Conservation (phyloP, 2,888 invertebrate species). For the Drosophila ezoana region DNA sequence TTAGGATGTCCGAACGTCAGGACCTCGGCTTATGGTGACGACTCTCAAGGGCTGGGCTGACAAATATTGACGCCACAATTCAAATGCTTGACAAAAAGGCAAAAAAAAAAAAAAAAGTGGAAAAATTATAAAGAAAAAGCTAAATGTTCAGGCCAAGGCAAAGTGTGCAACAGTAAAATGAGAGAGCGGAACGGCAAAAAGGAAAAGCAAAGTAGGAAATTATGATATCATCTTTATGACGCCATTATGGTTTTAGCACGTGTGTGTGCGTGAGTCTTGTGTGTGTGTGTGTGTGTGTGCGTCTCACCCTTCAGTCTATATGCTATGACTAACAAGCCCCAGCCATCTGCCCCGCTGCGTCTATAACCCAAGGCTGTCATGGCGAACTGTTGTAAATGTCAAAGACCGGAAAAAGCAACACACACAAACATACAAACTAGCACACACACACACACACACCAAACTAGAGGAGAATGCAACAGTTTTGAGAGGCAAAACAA, state of each 20-base stretch:
- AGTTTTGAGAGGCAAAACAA: slow-evolving; percentile 60
- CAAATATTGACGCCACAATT: slow-evolving; percentile 70
- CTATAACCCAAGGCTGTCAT: slow-evolving; percentile 37
- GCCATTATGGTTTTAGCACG: slow-evolving; percentile 66
- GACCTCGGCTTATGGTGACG: slow-evolving; percentile 27
- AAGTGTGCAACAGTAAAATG: slow-evolving; percentile 53
- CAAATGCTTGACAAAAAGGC: slow-evolving; percentile 61
- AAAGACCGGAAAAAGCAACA: slow-evolving; percentile 70
- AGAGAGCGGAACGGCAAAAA: slow-evolving; percentile 36
- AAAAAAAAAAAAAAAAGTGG: slow-evolving; percentile 22
- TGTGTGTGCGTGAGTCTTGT: slow-evolving; percentile 16
- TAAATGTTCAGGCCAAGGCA: slow-evolving; percentile 37
- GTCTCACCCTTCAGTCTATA: slow-evolving; percentile 45
- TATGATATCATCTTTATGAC: slow-evolving; percentile 77
- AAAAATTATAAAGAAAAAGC: slow-evolving; percentile 44
- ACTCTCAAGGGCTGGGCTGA: slow-evolving; percentile 43
- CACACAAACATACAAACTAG: slow-evolving; percentile 15
- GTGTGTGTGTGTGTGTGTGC: slow-evolving; percentile 15
- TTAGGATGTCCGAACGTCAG: slow-evolving; percentile 13
- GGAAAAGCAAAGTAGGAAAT: slow-evolving; percentile 73
- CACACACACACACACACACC: not conserved
- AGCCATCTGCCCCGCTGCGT: slow-evolving; percentile 7
- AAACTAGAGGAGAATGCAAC: slow-evolving; percentile 64
- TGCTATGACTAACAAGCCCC: slow-evolving; percentile 61
- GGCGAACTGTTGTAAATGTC: slow-evolving; percentile 74